Conservation (phyloP, 2,888 invertebrate genomes). For the Trypoxylon attenuatum region DNA sequence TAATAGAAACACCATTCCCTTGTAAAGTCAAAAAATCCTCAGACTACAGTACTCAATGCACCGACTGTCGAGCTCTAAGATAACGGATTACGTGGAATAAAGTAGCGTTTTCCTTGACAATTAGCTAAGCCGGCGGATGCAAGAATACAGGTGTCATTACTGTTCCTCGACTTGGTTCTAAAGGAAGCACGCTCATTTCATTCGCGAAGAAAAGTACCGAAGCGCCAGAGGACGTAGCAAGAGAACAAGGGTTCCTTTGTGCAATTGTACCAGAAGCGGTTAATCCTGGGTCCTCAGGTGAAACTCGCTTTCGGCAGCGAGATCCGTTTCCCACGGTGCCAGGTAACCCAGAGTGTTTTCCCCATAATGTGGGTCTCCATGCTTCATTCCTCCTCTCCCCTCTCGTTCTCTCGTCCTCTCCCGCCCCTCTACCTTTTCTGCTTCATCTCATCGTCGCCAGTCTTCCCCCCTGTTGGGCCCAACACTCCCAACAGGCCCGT, state of each 20-base stretch:
- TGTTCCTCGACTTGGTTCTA: slow-evolving; percentile 9
- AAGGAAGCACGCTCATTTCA: slow-evolving; percentile 22
- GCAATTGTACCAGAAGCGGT: slow-evolving; percentile 36
- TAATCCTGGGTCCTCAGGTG: slow-evolving; percentile 55
- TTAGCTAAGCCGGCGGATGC: background rate
- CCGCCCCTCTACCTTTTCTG: background rate
- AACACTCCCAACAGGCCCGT: slow-evolving; percentile 3
- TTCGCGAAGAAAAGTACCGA: background rate
- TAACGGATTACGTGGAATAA: background rate
- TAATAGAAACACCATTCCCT: too few species aligned
- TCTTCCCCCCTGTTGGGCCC: background rate
- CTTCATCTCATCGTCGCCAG: background rate
- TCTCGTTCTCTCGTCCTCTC: slow-evolving; percentile 2
- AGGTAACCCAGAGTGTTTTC: slow-evolving; percentile 58
- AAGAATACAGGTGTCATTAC: slow-evolving; percentile 19
- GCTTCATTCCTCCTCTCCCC: slow-evolving; percentile 13
- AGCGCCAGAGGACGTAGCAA: slow-evolving; percentile 12
- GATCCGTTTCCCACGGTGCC: slow-evolving; percentile 69
- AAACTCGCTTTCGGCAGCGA: slow-evolving; percentile 60
- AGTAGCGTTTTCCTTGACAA: background rate
- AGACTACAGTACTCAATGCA: too few species aligned
- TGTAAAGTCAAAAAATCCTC: too few species aligned
- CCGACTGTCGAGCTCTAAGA: too few species aligned
- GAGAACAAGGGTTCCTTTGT: slow-evolving; percentile 59
- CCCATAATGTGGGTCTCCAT: slow-evolving; percentile 41